Conservation (phyloP, 2,797 vertebrate genomes). For the Perodicticus potto region DNA sequence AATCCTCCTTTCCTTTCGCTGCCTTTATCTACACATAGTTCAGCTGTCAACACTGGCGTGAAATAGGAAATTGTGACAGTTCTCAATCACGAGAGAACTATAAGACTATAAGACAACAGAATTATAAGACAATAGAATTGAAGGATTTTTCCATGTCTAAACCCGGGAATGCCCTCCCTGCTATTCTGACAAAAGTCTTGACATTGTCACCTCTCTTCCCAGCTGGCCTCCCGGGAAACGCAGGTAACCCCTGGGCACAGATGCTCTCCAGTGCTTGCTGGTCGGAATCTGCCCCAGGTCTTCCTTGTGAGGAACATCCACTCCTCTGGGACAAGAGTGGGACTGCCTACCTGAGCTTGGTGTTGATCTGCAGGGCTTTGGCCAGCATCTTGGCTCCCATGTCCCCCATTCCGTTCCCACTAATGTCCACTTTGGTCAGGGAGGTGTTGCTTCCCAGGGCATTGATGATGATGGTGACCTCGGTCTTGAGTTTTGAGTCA, state of each 20-base stretch:
- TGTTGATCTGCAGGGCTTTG: conserved; percentile 98
- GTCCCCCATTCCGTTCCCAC: conserved; percentile 98
- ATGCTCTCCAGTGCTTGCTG: accelerated
- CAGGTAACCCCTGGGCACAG: accelerated
- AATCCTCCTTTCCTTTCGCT: not conserved
- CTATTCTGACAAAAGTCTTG: not conserved
- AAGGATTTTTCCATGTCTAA: not conserved
- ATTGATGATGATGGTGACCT: conserved; percentile 97
- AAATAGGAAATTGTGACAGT: not conserved
- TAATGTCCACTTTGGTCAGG: conserved; percentile 96
- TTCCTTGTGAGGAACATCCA: not conserved
- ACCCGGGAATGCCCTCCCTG: not conserved
- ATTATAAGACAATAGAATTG: no score
- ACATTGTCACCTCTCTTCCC: accelerated
- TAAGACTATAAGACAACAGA: no score
- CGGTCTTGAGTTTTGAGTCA: conserved; percentile 96
- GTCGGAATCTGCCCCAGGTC: no score
- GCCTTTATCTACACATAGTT: not conserved
- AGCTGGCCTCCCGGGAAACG: not conserved
- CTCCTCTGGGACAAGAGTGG: accelerated
- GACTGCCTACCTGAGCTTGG: conserved; percentile 94
- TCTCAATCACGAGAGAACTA: not conserved
- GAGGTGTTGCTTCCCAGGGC: conserved; percentile 98
- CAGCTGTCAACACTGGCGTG: not conserved
- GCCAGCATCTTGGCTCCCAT: conserved; percentile 99